Base-by-base conservation (phyloP, 2,888 invertebrate genomes). In the Scrobipalpa atriplicella region DNA sequence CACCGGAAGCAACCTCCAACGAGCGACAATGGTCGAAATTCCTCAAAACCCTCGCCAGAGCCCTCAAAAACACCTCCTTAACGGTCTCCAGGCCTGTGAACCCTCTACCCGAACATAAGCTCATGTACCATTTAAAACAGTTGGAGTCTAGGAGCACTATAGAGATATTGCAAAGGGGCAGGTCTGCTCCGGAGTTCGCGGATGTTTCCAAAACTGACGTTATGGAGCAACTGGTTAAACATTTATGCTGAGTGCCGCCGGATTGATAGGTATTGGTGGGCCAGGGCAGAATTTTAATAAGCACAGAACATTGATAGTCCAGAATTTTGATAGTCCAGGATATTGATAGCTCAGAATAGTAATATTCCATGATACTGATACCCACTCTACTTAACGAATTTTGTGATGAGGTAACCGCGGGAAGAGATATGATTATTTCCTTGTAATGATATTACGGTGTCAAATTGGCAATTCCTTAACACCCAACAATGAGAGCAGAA, bases 21-120 rank as follows among this genome's bases (percentile, higher is more conserved):
- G 92, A 92, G 67, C 77, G 91, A 0, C 92, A 92, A 66, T 94
- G 94, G 94, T 91, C 85, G 10, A 91, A 91, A 69, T 94, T 94
- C 83, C 85, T 94, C 6, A 87, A 90, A 68, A 90, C 89, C 0
- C 80, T 94, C 63, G 91, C 93, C 0, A 81, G 94, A 39, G 89
- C 93, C 0, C 75, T 93, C 0, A 90, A 90, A 65, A 84, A 83
- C 70, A 86, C 90, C 0, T 79, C 74, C 0, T 66, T 90, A 0
- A 78, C 72, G 1, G 86, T 91, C 0, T 88, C 89, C 0, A 82
- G 78, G 11, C 91, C 92, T 0, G 38, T 80, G 0, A 72, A 80
- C 0, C 84, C 85, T 0, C 65, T 92, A 6, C 69, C 84, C 0
- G 83, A 85, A 11, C 67, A 69, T 0, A 87, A 83, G 58, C 63